Evolutionary conservation across 1,140 invertebrate species (phyloP).

Genomic region (Bombus soroeensis): DNA sequence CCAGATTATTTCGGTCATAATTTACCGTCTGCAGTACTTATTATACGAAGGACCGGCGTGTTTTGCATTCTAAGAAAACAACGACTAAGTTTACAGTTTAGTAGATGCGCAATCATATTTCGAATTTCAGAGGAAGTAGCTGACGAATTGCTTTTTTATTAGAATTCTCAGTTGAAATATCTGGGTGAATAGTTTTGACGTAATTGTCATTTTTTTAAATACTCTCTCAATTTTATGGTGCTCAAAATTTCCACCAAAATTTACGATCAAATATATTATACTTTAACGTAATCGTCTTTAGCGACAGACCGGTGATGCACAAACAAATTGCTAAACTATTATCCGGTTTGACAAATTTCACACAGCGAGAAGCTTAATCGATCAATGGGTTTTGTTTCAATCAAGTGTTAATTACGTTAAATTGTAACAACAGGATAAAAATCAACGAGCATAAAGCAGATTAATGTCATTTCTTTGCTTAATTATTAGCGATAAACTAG

Average conservation of each 20-base stretch:
- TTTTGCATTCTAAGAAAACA: not conserved
- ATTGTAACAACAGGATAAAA: not conserved
- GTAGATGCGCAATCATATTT: not conserved
- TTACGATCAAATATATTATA: not conserved
- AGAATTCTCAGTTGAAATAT: not conserved
- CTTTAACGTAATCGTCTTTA: not conserved
- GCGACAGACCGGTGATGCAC: not conserved
- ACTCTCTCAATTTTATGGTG: not conserved
- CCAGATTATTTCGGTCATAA: slow-evolving; percentile 29
- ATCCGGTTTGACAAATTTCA: not conserved
- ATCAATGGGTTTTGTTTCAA: not conserved
- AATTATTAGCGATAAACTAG: not conserved
- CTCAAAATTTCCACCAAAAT: not conserved
- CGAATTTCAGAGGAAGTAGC: not conserved
- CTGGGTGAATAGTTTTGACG: not conserved
- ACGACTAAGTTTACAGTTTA: not conserved
- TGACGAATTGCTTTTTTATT: not conserved
- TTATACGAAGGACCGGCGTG: not conserved
- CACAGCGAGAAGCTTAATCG: not conserved
- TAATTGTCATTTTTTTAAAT: not conserved
- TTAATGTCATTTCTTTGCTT: not conserved
- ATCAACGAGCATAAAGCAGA: not conserved
- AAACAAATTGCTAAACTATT: slow-evolving; percentile 21
- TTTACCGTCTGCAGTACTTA: slow-evolving; percentile 10
- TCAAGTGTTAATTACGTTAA: not conserved